Percentiles rank a stretch among this genome's conserved stretches.
Evolutionary conservation across 2,888 invertebrate species (phyloP).

Genomic region (Clanis bilineata): DNA sequence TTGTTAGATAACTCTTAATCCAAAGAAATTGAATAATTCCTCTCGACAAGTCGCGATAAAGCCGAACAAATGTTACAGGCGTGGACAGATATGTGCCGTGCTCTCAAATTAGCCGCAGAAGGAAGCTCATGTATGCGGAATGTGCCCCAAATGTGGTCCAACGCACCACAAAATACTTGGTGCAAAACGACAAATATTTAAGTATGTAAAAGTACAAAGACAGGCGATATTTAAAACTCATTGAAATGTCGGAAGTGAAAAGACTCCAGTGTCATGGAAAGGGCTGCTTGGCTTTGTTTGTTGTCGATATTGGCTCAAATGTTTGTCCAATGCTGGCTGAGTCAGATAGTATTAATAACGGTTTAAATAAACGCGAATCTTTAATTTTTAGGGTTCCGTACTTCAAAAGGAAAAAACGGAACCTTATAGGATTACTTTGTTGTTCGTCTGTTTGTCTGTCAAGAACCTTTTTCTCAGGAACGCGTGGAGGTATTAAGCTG

Average conservation of each 20-base stretch:
- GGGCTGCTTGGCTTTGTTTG: neutral
- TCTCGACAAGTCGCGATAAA: conserved; percentile 47
- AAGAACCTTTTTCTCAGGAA: no score
- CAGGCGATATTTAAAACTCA: neutral
- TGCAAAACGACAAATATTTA: neutral
- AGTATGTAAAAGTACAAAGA: neutral
- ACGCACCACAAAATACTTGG: conserved; percentile 10
- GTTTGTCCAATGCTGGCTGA: neutral
- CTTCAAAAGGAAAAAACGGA: no score
- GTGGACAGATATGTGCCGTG: conserved; percentile 56
- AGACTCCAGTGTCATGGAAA: neutral
- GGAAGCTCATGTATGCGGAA: conserved; percentile 57
- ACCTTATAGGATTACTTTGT: no score
- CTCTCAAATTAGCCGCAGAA: conserved; percentile 52
- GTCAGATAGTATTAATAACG: no score
- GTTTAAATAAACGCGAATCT: no score
- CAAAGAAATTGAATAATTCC: conserved; percentile 61
- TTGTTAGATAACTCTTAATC: conserved; percentile 59
- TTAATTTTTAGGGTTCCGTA: no score
- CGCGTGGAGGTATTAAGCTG: no score
- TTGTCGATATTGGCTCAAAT: neutral
- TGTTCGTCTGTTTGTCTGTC: no score
- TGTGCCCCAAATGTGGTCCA: conserved; percentile 59
- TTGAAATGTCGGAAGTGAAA: neutral
- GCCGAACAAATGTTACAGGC: conserved; percentile 43